Evolutionary conservation across 1,140 invertebrate species (phyloP).

Genomic region (Teleopsis dalmanni): DNA sequence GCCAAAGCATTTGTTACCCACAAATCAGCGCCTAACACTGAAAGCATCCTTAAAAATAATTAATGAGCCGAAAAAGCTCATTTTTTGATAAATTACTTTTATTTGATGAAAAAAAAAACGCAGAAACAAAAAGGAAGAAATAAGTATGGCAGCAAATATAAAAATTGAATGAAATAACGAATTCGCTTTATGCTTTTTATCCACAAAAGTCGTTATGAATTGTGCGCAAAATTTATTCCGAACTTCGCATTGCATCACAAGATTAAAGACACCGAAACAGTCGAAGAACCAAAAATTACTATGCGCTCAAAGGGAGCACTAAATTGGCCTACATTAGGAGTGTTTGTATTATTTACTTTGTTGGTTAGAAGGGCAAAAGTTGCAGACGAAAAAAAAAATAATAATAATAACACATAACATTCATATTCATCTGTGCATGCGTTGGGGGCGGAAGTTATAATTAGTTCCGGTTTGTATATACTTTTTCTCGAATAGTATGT

Average conservation of each 20-base stretch:
- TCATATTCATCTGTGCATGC: neutral
- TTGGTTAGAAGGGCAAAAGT: neutral
- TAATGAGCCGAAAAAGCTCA: slow-evolving; percentile 7
- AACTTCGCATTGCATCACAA: too few relatives aligned
- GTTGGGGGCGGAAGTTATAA: slow-evolving; percentile 9
- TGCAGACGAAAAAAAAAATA: too few relatives aligned
- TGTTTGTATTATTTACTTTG: neutral
- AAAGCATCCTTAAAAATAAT: slow-evolving; percentile 3
- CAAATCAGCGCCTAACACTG: slow-evolving; percentile 1
- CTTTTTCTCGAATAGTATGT: slow-evolving; percentile 1
- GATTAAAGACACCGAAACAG: too few relatives aligned
- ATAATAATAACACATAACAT: too few relatives aligned
- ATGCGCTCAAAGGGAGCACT: neutral
- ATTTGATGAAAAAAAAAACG: neutral
- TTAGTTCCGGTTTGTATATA: slow-evolving; percentile 10
- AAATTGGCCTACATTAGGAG: neutral
- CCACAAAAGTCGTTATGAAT: too few relatives aligned
- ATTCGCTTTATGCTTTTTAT: too few relatives aligned
- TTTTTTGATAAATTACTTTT: slow-evolving; percentile 9
- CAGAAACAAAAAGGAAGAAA: too few relatives aligned
- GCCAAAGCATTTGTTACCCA: too few relatives aligned
- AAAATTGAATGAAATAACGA: too few relatives aligned
- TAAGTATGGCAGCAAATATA: too few relatives aligned
- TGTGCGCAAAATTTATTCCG: too few relatives aligned
- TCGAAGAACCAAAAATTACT: too few relatives aligned